Percentiles rank a stretch among this genome's conserved stretches.
These are phyloP conservation scores for Rhodophaea formosa DNA, from an alignment of 2,888 invertebrate genomes.

Conservation along the genomic window DNA sequence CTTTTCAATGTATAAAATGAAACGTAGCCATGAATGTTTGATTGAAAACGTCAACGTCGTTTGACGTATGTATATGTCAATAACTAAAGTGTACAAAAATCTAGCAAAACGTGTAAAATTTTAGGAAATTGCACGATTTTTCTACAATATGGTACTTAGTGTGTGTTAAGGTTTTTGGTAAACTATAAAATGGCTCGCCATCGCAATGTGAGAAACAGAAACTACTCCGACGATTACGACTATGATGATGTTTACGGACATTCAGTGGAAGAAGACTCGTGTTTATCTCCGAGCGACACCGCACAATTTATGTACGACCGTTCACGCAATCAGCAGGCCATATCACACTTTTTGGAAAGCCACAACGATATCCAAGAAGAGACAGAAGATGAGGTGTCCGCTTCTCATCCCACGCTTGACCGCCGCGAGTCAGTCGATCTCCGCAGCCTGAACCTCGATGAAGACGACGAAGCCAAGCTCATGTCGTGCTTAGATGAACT, in stretches of 20 bases:
- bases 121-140: conserved; percentile 22
- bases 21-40: too few relatives aligned
- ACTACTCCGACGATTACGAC: conserved; percentile 94
- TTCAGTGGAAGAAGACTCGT: conserved; percentile 95
- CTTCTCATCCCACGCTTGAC: conserved; percentile 42
- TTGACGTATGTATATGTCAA: conserved; percentile 24
- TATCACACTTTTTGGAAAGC: conserved; percentile 88
- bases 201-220: conserved; percentile 90
- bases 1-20: too few relatives aligned
- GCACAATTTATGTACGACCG: conserved; percentile 93
- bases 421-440: conserved; percentile 75
- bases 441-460: conserved; percentile 77
- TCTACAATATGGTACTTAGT: conserved; percentile 23
- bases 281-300: conserved; percentile 93
- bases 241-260: conserved; percentile 96
- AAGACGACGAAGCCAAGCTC: conserved; percentile 87
- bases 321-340: conserved; percentile 85
- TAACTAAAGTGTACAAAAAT: conserved; percentile 19
- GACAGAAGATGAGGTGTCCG: conserved; percentile 69
- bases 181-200: conserved; percentile 88
- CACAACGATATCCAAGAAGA: conserved; percentile 88
- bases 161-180: conserved; percentile 20
- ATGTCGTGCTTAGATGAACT: conserved; percentile 92
- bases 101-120: conserved; percentile 39
- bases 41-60: conserved; percentile 10